These are phyloP conservation scores for Pipistrellus pygmaeus DNA, from an alignment of 2,797 vertebrate species.

Conservation along the genomic window DNA sequence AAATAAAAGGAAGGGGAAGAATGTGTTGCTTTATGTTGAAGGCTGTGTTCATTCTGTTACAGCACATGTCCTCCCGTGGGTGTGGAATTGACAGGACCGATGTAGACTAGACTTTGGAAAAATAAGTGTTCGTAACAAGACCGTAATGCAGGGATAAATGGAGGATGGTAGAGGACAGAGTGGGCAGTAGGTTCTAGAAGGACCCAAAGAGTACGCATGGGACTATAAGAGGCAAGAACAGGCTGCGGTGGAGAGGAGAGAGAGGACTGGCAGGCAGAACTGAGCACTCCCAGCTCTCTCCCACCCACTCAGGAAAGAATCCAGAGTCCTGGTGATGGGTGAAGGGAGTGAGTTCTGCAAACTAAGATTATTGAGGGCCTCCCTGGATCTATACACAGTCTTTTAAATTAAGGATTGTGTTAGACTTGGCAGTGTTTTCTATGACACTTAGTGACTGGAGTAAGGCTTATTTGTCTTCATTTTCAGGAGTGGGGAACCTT, in stretches of 20 bases:
- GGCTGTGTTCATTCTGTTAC: not conserved
- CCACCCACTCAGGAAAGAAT: not conserved
- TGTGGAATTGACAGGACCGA: not conserved
- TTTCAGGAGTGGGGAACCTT: not conserved
- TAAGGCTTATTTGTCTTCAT: slow-evolving; percentile 7
- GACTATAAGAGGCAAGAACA: not conserved
- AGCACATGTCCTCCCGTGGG: not conserved
- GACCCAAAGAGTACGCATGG: too few relatives aligned
- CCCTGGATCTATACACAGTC: not conserved
- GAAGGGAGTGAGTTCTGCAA: not conserved
- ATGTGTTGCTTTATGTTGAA: not conserved
- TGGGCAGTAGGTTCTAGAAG: not conserved
- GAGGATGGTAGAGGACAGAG: not conserved
- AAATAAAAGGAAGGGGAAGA: not conserved
- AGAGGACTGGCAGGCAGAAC: not conserved
- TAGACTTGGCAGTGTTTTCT: not conserved
- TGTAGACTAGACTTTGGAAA: not conserved
- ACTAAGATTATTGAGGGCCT: not conserved
- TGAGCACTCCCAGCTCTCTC: not conserved
- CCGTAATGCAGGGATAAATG: not conserved
- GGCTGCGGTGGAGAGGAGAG: too few relatives aligned
- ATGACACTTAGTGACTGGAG: not conserved
- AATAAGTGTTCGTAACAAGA: slow-evolving; percentile 12
- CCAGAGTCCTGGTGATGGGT: not conserved
- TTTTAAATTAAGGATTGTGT: not conserved